phyloP scores from a whole-genome alignment of 2,888 invertebrate species.

The Drosophila peninsularis region DNA sequence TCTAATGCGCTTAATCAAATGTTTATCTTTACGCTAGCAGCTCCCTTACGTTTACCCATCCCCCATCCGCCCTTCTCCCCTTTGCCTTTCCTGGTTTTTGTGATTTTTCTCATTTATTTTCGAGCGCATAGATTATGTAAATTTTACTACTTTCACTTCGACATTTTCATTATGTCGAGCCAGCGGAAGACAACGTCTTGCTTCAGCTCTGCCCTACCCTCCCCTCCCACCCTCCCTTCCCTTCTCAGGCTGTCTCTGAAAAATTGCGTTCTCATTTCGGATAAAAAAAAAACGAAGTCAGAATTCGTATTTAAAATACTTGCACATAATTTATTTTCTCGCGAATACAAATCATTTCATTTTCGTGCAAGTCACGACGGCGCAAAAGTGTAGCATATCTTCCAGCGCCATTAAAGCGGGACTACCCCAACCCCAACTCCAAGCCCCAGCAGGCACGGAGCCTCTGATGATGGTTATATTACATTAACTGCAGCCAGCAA shows the following conservation, averaged over 20 bases:
- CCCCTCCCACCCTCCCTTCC: not conserved
- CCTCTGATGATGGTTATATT: conserved; percentile 76
- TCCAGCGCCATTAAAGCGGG: conserved; percentile 65
- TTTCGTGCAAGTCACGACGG: conserved; percentile 75
- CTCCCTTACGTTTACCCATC: conserved; percentile 10
- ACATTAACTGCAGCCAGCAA: conserved; percentile 68
- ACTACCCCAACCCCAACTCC: not conserved
- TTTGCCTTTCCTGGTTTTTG: conserved; percentile 35
- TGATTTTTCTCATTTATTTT: conserved; percentile 80
- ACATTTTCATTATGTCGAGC: conserved; percentile 77
- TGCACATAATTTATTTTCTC: conserved; percentile 79
- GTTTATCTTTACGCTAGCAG: conserved; percentile 68
- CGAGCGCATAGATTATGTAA: conserved; percentile 78
- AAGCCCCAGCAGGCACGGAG: conserved; percentile 3
- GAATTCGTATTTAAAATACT: conserved; percentile 79
- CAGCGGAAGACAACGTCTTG: conserved; percentile 48
- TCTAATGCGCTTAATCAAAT: conserved; percentile 76
- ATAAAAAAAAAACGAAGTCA: conserved; percentile 36
- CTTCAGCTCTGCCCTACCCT: not conserved
- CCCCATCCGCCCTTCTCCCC: not conserved
- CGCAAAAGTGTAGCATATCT: conserved; percentile 72
- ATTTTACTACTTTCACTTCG: conserved; percentile 81
- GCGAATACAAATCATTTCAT: conserved; percentile 80
- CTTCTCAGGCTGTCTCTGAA: conserved; percentile 57
- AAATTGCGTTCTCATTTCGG: conserved; percentile 73